phyloP scores from a whole-genome alignment of 2,113 vertebrate species.

The Myotis brandtii region DNA sequence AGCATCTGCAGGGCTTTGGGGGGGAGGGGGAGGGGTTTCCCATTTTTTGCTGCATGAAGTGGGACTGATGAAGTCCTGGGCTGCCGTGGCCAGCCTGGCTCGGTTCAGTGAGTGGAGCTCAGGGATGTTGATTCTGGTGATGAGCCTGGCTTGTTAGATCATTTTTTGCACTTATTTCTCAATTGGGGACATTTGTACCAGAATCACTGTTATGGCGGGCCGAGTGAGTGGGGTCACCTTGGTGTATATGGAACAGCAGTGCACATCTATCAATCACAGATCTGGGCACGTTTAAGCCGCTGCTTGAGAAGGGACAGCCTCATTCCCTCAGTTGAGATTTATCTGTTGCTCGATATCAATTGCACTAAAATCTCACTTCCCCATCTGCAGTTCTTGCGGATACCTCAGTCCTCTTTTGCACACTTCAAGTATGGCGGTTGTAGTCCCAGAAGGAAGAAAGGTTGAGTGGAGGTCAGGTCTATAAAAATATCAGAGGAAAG shows the following conservation, averaged over 20 bases:
- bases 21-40: neutral
- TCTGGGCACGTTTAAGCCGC: constrained; percentile 72
- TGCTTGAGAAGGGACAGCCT: constrained; percentile 75
- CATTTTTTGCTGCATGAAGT: neutral
- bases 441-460: constrained; percentile 71
- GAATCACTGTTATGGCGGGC: constrained; percentile 76
- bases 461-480: constrained; percentile 76
- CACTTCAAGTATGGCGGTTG: constrained; percentile 66
- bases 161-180: constrained; percentile 78
- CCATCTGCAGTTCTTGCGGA: constrained; percentile 66
- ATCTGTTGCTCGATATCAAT: constrained; percentile 78
- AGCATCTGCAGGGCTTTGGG: neutral
- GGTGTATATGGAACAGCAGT: constrained; percentile 63
- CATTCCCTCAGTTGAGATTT: constrained; percentile 80
- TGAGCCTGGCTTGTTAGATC: constrained; percentile 69
- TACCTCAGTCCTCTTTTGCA: constrained; percentile 76
- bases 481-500: constrained; percentile 76
- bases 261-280: constrained; percentile 75
- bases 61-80: constrained; percentile 47
- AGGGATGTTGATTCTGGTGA: constrained; percentile 61
- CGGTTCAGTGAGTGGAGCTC: constrained; percentile 27
- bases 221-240: constrained; percentile 80
- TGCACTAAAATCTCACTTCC: constrained; percentile 80
- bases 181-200: constrained; percentile 80
- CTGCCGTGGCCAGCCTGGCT: constrained; percentile 27